A percentile compares a stretch with the other conserved stretches of the same genome.
phyloP scores from a whole-genome alignment of 2,113 vertebrate genomes.

The Xenus cinereus region DNA sequence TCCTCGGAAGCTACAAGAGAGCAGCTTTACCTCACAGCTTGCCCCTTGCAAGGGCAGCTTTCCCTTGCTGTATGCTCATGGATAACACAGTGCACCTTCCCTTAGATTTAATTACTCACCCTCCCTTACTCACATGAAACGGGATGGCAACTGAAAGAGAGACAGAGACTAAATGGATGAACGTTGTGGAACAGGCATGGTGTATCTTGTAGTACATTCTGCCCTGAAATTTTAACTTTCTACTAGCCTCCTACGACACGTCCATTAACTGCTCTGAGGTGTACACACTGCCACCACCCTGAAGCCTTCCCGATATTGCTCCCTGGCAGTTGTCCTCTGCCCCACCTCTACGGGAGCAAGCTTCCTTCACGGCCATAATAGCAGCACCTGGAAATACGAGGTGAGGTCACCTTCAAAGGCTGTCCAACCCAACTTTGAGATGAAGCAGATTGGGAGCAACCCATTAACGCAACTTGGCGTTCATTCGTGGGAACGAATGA shows the following conservation, averaged over 20 bases:
- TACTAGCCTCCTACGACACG: rapidly evolving
- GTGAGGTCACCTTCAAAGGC: not conserved
- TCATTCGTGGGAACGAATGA: not conserved
- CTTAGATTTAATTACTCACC: not conserved
- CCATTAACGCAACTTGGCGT: not conserved
- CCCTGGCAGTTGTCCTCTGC: not conserved
- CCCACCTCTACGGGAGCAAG: rapidly evolving
- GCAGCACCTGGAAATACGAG: not conserved
- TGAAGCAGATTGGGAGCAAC: not conserved
- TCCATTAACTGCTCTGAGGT: rapidly evolving
- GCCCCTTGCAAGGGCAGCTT: not conserved
- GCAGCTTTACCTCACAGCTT: not conserved
- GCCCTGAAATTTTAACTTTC: not conserved
- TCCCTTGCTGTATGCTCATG: rapidly evolving
- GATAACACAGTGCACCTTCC: not conserved
- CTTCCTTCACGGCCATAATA: not conserved
- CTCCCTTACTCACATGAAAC: not conserved
- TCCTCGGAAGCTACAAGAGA: not conserved
- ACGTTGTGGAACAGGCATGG: not conserved
- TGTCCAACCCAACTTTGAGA: not conserved
- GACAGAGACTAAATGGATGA: not conserved
- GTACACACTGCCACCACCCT: not conserved
- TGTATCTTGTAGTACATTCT: not conserved
- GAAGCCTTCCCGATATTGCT: not conserved
- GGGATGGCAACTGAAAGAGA: not conserved